A percentile compares a stretch with the other conserved stretches of the same genome.
Evolutionary conservation across 1,140 invertebrate genomes (phyloP).

Genomic region (Neuroterus valhalla): DNA sequence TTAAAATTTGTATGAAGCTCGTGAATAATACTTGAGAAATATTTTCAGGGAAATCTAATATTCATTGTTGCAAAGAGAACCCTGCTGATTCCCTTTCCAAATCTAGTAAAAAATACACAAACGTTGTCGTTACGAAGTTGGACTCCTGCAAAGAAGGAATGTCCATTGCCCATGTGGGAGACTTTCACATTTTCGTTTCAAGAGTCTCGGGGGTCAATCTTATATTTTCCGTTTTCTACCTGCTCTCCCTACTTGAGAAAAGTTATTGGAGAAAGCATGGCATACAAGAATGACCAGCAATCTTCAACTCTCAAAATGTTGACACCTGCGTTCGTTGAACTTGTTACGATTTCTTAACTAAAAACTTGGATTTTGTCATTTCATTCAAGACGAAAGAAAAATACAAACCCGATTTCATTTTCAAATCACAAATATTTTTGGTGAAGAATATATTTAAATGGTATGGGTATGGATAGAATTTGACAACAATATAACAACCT

Average conservation of each 20-base stretch:
- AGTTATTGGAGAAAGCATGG: constrained; percentile 49
- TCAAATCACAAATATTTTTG: no score
- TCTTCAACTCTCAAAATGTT: constrained; percentile 65
- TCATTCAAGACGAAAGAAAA: neutral
- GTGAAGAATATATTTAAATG: no score
- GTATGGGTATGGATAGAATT: no score
- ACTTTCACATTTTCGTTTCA: constrained; percentile 35
- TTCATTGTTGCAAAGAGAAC: constrained; percentile 53
- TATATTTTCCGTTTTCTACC: constrained; percentile 46
- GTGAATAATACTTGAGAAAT: no score
- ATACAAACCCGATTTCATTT: no score
- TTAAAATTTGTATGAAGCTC: no score
- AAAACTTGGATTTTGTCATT: no score
- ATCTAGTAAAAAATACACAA: constrained; percentile 50
- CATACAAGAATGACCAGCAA: constrained; percentile 49
- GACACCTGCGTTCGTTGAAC: constrained; percentile 40
- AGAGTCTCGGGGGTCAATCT: constrained; percentile 48
- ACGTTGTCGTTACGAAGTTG: constrained; percentile 58
- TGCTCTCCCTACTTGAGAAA: constrained; percentile 34
- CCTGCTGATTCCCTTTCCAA: constrained; percentile 43
- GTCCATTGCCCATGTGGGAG: constrained; percentile 42
- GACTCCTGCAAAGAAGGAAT: constrained; percentile 41
- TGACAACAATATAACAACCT: no score
- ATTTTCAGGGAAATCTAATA: constrained; percentile 48
- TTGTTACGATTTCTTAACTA: no score